Base-by-base conservation (phyloP, 2,797 vertebrate species). In the Pagetopsis macropterus region DNA sequence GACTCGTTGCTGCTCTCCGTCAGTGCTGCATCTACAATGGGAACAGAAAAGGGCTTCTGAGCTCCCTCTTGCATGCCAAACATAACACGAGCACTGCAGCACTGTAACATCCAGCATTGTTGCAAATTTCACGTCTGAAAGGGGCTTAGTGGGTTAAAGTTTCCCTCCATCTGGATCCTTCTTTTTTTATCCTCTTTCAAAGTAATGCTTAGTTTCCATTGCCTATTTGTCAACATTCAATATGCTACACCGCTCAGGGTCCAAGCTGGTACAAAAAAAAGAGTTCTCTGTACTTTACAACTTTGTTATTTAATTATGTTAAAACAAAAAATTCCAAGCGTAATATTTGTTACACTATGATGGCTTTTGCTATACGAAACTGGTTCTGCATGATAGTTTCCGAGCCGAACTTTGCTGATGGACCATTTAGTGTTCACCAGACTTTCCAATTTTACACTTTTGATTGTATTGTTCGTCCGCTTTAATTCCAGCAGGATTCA, bases 401-500 rank as follows among this genome's bases (percentile, higher is more conserved):
- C 37, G 9, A 75, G 23, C 46, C 31, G 9, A 52, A 48, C 56
- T 69, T 5, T 61, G 44, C 19, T 27, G 33, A 64, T 9, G 50
- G 23, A 61, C 49, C 50, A 9, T 57, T 86, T 68, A 59, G 52
- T 66, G 60, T 78, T 75, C 13, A 45, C 27, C 67, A 49, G 4
- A 63, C 37, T 70, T 71, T 68, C 13, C 60, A 21, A 27, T 16
- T 75, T 60, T 43, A 40, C 49, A 72, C 62, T 60, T 84, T 73
- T 78, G 70, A 78, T 78, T 82, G 55, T 66, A 71, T 59, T 71
- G 16, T 9, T 61, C 51, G 45, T 54, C 65, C 5, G 3, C 49
- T 85, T 83, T 80, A 76, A 78, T 85, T 91, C 79, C 75, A 73
- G 61, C 50, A 66, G 59, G 52, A 75, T 90, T 83, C 67, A 69